Evolutionary conservation across 1,140 invertebrate genomes (phyloP), one percentile per base, ranked within the genome.

Genomic region (Stegodyphus mimosarum): DNA sequence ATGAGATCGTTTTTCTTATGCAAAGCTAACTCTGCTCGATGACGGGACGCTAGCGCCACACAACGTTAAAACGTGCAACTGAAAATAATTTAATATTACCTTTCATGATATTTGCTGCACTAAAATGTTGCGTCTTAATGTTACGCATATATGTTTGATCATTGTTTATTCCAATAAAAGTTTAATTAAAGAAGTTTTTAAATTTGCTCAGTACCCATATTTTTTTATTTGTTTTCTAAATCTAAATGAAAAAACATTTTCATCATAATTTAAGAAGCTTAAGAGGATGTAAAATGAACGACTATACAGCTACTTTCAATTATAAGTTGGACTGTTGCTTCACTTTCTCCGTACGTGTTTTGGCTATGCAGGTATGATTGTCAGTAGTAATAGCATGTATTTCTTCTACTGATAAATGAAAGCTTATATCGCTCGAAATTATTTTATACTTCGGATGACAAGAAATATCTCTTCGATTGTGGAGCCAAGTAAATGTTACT

Each of bases 321-420:
- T 6, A 71, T 5, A 13, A 88, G 6, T 52, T 69, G 18, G 63
- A 52, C 74, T 18, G 78, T 86, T 49, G 6, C 76, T n/a, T 71
- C 69, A 64, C 89, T 88, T 11, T 74, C 50, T 11, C 89, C 89
- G n/a, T 87, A 66, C 4, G 83, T 81, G 72, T 90, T 90, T 81
- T 55, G 7, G 87, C 89, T 10, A 87, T 53, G 74, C 89, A 90
- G 4, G 89, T 88, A 70, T 89, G 90, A 74, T 89, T 88, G 17
- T 88, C 89, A 17, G 88, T 86, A 79, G 90, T 88, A 15, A 50
- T 18, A n/a, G 75, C 63, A 73, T 69, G 33, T n/a, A 87, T 53
- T 70, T 79, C 50, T 49, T 71, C 64, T 64, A 83, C 63, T 2
- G 51, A 63, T 6, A 73, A 50, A 52, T 72, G 48, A 15, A 70